Conservation (phyloP, 53 echinoderm and acorn worm genomes). For the Hippasteria phrygiana region DNA sequence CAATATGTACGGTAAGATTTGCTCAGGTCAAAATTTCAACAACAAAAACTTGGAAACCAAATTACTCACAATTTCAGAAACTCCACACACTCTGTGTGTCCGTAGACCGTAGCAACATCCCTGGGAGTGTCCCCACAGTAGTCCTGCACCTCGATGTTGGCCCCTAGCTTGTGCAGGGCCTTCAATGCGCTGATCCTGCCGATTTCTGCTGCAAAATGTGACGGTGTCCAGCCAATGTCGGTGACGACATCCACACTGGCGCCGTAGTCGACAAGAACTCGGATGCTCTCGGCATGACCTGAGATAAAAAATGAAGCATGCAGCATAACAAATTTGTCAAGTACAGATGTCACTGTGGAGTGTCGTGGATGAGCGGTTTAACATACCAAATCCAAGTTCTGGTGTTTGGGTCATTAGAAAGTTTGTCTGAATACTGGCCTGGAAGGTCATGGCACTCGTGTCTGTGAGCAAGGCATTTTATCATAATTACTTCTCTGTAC, state of each 20-base stretch:
- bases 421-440: too few species aligned
- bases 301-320: neutral
- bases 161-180: slow-evolving; percentile 85
- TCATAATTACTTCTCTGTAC: too few species aligned
- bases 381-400: too few species aligned
- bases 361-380: too few species aligned
- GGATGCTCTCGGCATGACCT: slow-evolving; percentile 96
- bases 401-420: too few species aligned
- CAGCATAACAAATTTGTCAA: neutral
- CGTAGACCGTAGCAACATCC: slow-evolving; percentile 81
- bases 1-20: too few species aligned
- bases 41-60: neutral
- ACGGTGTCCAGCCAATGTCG: slow-evolving; percentile 92
- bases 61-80: slow-evolving; percentile 81
- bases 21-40: neutral
- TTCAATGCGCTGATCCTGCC: slow-evolving; percentile 84
- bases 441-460: too few species aligned
- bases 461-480: too few species aligned
- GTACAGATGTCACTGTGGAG: too few species aligned
- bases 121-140: slow-evolving; percentile 86
- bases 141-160: slow-evolving; percentile 74
- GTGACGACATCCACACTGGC: slow-evolving; percentile 82
- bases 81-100: slow-evolving; percentile 84
- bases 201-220: slow-evolving; percentile 93
- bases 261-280: slow-evolving; percentile 88